Percentiles rank a stretch among this genome's conserved stretches.
Evolutionary conservation across 2,888 invertebrate species (phyloP).

Genomic region (Lycophotia porphyrea): DNA sequence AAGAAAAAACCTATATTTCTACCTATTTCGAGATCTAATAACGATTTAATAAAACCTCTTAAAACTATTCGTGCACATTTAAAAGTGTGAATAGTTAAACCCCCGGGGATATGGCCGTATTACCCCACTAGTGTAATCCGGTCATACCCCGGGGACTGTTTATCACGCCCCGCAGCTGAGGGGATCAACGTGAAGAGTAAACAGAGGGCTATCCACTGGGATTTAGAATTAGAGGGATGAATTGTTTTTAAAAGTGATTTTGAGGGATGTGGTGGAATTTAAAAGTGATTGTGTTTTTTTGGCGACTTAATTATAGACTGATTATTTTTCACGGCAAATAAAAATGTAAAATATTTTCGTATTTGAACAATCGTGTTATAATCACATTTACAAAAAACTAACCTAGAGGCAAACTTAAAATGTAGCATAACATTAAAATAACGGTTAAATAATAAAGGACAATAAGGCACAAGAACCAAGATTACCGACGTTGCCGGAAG

Average conservation of each 20-base stretch:
- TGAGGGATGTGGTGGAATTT: constrained; percentile 28
- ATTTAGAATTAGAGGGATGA: constrained; percentile 64
- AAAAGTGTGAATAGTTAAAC: constrained; percentile 56
- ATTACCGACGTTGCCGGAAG: too few species aligned
- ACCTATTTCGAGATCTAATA: neutral
- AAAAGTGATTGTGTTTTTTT: neutral
- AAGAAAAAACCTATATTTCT: too few species aligned
- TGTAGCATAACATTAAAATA: too few species aligned
- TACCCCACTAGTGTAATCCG: constrained; percentile 24
- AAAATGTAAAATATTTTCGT: neutral
- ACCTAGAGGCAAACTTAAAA: too few species aligned
- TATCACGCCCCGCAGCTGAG: constrained; percentile 74
- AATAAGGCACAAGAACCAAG: too few species aligned
- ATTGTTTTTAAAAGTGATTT: constrained; percentile 56
- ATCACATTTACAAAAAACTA: too few species aligned
- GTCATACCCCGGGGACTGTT: constrained; percentile 66
- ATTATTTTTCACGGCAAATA: neutral
- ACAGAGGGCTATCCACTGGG: constrained; percentile 71
- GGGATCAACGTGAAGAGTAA: constrained; percentile 64
- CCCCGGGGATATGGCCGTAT: constrained; percentile 4
- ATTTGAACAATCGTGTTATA: neutral
- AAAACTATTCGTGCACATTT: constrained; percentile 7
- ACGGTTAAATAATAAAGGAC: too few species aligned
- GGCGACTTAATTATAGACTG: neutral
- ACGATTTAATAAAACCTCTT: neutral